Percentiles rank a stretch among this genome's conserved stretches.
phyloP scores from a whole-genome alignment of 2,113 vertebrate species.

The Ochotona curzoniae region DNA sequence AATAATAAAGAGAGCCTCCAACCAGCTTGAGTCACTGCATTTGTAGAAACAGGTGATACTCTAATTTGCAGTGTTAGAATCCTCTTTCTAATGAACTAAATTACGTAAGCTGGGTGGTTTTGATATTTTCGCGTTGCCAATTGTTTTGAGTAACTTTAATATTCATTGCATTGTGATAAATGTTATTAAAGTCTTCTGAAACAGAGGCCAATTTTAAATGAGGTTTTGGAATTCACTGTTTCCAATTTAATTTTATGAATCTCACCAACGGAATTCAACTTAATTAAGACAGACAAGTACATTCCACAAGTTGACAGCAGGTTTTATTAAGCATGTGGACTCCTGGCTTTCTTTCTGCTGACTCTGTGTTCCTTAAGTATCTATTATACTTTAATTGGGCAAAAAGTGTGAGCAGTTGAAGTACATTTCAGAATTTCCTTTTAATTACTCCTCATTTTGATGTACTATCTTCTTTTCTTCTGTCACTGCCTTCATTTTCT shows the following conservation, averaged over 20 bases:
- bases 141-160: conserved; percentile 3
- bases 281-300: conserved; percentile 27
- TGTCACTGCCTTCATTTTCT: not conserved
- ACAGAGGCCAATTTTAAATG: not conserved
- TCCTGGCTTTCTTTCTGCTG: conserved; percentile 53
- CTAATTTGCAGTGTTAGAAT: not conserved
- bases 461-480: not conserved
- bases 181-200: not conserved
- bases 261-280: not conserved
- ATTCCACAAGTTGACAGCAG: conserved; percentile 35
- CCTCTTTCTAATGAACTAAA: not conserved
- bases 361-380: conserved; percentile 15
- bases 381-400: conserved; percentile 42
- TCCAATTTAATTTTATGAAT: not conserved
- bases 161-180: conserved; percentile 4
- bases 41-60: not conserved
- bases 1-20: not conserved
- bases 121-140: not conserved
- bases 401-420: not conserved
- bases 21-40: not conserved
- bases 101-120: not conserved
- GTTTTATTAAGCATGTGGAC: conserved; percentile 48
- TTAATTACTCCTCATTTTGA: not conserved
- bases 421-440: not conserved
- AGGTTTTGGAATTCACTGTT: not conserved